A percentile compares a stretch with the other conserved stretches of the same genome.
These are phyloP conservation scores for Cremastinae sp. DNA, from an alignment of 2,888 invertebrate genomes.

Conservation along the genomic window DNA sequence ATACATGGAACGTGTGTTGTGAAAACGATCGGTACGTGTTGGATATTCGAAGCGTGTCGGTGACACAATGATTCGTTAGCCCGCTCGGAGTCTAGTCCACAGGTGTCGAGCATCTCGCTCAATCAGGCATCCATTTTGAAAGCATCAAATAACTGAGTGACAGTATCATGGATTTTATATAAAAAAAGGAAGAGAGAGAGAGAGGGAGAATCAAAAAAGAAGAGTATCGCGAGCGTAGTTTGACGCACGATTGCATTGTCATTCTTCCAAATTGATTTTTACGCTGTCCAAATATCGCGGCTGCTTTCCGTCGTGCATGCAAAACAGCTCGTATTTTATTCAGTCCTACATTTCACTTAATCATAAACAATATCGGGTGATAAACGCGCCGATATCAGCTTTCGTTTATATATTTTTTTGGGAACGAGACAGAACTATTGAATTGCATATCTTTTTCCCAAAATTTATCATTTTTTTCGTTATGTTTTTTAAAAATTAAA, in stretches of 20 bases:
- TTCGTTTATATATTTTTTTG: too few relatives aligned
- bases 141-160: slow-evolving; percentile 61
- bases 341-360: not conserved
- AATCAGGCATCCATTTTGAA: slow-evolving; percentile 58
- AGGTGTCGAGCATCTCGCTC: slow-evolving; percentile 46
- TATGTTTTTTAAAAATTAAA: too few relatives aligned
- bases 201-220: not conserved
- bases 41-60: slow-evolving; percentile 62
- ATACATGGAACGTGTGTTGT: slow-evolving; percentile 51
- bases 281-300: slow-evolving; percentile 17
- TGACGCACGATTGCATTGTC: slow-evolving; percentile 42
- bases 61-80: slow-evolving; percentile 63
- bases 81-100: slow-evolving; percentile 41
- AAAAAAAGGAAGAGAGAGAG: slow-evolving; percentile 7
- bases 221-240: not conserved
- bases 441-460: too few relatives aligned
- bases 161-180: slow-evolving; percentile 52
- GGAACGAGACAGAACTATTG: too few relatives aligned
- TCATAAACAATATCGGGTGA: too few relatives aligned
- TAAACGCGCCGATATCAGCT: too few relatives aligned
- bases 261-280: slow-evolving; percentile 42
- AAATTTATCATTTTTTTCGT: too few relatives aligned
- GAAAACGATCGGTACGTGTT: slow-evolving; percentile 57
- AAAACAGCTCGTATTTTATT: slow-evolving; percentile 28
- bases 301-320: slow-evolving; percentile 3